Evolutionary conservation across 2,797 vertebrate species (phyloP).

Genomic region (Limosa lapponica): DNA sequence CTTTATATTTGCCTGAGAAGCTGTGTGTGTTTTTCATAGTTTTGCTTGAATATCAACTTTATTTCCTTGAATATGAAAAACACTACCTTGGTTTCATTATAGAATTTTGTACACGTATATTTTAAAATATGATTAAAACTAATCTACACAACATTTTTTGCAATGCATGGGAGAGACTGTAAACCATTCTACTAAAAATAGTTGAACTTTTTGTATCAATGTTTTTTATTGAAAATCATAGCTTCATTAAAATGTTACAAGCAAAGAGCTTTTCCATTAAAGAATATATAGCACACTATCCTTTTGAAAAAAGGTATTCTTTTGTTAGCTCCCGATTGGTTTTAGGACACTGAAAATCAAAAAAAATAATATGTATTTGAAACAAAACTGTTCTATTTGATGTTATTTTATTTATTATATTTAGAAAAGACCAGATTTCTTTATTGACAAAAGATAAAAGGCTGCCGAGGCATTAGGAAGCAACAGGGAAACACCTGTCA

Average conservation of each 20-base stretch:
- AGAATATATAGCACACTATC: neutral
- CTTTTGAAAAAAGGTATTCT: neutral
- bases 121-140: neutral
- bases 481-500: neutral
- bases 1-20: neutral
- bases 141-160: neutral
- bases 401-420: neutral
- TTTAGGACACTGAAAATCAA: neutral
- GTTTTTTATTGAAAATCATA: neutral
- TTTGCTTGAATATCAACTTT: neutral
- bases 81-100: neutral
- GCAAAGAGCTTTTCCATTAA: neutral
- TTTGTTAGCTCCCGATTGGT: neutral
- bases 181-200: conserved; percentile 5
- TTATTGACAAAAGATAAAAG: neutral
- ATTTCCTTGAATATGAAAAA: neutral
- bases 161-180: neutral
- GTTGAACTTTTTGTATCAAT: neutral
- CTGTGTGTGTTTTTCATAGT: neutral
- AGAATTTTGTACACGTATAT: neutral
- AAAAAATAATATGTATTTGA: fast-evolving
- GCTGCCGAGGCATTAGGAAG: neutral
- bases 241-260: neutral
- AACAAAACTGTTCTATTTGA: neutral
- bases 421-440: neutral